Conservation (phyloP, 64 coral and sea anemone species). For the Hydrozoanthus tunicans region DNA sequence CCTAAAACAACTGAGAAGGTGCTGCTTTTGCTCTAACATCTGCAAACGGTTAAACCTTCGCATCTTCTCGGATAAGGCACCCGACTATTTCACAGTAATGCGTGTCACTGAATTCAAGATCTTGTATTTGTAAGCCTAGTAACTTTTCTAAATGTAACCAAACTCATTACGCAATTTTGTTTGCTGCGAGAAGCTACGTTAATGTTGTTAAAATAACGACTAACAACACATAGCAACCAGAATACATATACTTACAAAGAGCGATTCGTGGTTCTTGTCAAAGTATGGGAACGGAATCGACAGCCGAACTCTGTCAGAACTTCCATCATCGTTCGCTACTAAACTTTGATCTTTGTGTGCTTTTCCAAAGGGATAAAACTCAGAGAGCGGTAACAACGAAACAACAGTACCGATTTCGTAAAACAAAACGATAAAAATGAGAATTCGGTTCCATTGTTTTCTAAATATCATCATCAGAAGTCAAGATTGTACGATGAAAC, state of each 20-base stretch:
- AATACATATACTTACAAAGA: conserved; percentile 15
- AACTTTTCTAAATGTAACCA: too few relatives aligned
- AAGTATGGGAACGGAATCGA: conserved; percentile 27
- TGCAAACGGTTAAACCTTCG: too few relatives aligned
- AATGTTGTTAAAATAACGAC: too few relatives aligned
- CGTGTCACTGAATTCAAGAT: too few relatives aligned
- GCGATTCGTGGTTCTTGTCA: conserved; percentile 25
- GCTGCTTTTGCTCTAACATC: too few relatives aligned
- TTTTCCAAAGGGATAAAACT: conserved; percentile 26
- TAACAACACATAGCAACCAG: not conserved
- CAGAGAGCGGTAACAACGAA: not conserved
- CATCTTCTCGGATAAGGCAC: too few relatives aligned
- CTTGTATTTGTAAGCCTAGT: too few relatives aligned
- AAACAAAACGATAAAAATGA: not conserved
- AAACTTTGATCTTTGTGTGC: not conserved
- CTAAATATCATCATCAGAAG: not conserved
- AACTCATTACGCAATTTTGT: too few relatives aligned
- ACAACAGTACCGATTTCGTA: not conserved
- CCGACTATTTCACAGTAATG: too few relatives aligned
- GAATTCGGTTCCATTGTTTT: not conserved
- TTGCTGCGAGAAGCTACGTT: too few relatives aligned
- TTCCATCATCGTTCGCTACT: not conserved
- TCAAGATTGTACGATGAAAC: too few relatives aligned
- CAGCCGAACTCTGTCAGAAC: not conserved
- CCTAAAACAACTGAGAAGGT: too few relatives aligned